These are phyloP conservation scores for Meda fulgida DNA, from an alignment of 2,797 vertebrate species.

Conservation along the genomic window DNA sequence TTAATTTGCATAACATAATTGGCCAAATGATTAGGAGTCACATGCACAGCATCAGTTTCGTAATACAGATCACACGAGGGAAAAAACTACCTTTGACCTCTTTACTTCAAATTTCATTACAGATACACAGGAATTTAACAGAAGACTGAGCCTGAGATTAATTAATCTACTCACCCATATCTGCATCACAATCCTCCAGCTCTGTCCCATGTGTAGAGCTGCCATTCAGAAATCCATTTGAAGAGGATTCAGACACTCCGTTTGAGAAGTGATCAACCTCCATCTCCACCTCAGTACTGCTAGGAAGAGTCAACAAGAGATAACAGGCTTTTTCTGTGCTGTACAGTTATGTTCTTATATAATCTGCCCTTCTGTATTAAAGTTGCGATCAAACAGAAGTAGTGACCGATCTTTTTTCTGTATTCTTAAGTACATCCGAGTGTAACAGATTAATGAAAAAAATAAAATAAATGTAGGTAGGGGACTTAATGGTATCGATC, in stretches of 20 bases:
- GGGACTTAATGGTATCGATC: background rate
- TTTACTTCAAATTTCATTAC: background rate
- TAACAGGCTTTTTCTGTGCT: background rate
- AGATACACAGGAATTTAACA: background rate
- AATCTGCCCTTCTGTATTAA: background rate
- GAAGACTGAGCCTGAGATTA: background rate
- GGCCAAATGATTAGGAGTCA: background rate
- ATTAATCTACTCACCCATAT: slow-evolving; percentile 87
- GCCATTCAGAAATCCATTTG: slow-evolving; percentile 98
- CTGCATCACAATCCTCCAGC: slow-evolving; percentile 94
- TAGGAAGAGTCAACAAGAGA: background rate
- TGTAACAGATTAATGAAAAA: background rate
- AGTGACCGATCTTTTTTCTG: background rate
- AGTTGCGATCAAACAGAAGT: background rate
- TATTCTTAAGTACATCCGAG: background rate
- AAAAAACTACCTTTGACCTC: background rate
- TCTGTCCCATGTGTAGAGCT: slow-evolving; percentile 92
- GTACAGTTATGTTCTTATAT: background rate
- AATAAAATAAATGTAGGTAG: background rate
- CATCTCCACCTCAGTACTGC: slow-evolving; percentile 94
- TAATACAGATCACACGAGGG: background rate
- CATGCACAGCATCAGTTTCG: background rate
- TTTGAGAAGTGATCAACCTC: slow-evolving; percentile 98
- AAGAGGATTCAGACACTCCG: slow-evolving; percentile 92
- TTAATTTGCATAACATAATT: slow-evolving; percentile 3